phyloP scores from a whole-genome alignment of 2,113 vertebrate genomes.

The Polyodon spathula region DNA sequence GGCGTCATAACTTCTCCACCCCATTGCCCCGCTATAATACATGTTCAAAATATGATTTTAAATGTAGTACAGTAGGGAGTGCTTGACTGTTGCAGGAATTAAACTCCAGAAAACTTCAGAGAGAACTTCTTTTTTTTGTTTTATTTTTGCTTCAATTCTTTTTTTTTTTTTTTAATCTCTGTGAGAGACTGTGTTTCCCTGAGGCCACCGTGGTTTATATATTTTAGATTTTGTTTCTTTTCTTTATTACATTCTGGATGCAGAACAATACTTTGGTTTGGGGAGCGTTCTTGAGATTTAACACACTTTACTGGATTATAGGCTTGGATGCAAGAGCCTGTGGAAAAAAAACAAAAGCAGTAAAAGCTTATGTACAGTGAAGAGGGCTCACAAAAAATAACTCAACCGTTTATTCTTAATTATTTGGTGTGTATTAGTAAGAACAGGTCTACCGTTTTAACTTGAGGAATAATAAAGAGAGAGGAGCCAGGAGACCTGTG shows the following conservation, averaged over 20 bases:
- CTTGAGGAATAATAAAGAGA: too few species aligned
- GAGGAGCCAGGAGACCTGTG: too few species aligned
- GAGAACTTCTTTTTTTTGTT: slow-evolving; percentile 28
- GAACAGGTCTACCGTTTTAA: too few species aligned
- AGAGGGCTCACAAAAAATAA: too few species aligned
- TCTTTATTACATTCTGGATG: slow-evolving; percentile 33
- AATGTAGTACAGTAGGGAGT: not conserved
- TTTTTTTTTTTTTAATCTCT: slow-evolving; percentile 28
- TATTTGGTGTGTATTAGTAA: too few species aligned
- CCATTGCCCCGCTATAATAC: not conserved
- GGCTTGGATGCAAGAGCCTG: slow-evolving; percentile 21
- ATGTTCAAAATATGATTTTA: not conserved
- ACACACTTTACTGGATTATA: slow-evolving; percentile 37
- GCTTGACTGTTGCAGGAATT: slow-evolving; percentile 20
- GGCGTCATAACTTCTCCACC: not conserved
- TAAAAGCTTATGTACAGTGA: too few species aligned
- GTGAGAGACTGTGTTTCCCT: slow-evolving; percentile 29
- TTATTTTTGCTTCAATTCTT: slow-evolving; percentile 26
- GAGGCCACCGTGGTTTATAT: slow-evolving; percentile 35
- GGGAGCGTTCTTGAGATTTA: slow-evolving; percentile 48
- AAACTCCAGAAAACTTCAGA: slow-evolving; percentile 41
- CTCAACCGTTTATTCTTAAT: too few species aligned
- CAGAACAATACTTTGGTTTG: slow-evolving; percentile 46
- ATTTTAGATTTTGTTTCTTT: slow-evolving; percentile 32
- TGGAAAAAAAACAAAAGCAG: too few species aligned